A percentile compares a stretch with the other conserved stretches of the same genome.
phyloP scores from a whole-genome alignment of 2,888 invertebrate genomes.

The Pandemis corylana region DNA sequence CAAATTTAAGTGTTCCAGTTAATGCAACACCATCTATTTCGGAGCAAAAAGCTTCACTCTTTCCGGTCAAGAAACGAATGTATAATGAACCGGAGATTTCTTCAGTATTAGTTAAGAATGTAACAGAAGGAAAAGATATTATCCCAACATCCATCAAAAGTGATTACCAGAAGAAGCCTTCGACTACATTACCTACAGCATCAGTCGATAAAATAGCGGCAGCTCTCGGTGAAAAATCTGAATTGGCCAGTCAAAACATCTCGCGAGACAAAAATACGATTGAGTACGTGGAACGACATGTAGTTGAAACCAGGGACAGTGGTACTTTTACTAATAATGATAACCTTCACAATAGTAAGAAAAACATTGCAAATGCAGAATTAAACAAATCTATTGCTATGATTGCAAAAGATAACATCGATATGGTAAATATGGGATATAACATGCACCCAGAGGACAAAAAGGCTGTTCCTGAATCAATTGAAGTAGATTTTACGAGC shows the following conservation, averaged over 20 bases:
- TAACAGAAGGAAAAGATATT: slow-evolving; percentile 58
- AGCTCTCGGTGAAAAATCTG: slow-evolving; percentile 75
- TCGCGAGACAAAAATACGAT: slow-evolving; percentile 63
- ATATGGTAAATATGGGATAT: slow-evolving; percentile 82
- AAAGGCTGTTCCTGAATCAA: slow-evolving; percentile 59
- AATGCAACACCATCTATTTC: slow-evolving; percentile 58
- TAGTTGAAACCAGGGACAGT: slow-evolving; percentile 57
- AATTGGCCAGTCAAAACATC: slow-evolving; percentile 65
- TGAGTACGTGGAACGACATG: slow-evolving; percentile 55
- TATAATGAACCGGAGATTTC: slow-evolving; percentile 82
- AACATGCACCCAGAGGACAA: slow-evolving; percentile 71
- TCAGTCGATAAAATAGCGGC: slow-evolving; percentile 76
- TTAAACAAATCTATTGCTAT: slow-evolving; percentile 58
- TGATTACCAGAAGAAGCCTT: slow-evolving; percentile 63
- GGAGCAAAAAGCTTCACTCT: slow-evolving; percentile 75
- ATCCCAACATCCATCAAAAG: slow-evolving; percentile 54
- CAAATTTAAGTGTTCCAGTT: slow-evolving; percentile 52
- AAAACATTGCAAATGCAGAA: slow-evolving; percentile 55
- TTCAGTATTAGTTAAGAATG: slow-evolving; percentile 61
- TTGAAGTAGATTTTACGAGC: slow-evolving; percentile 57
- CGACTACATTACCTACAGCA: slow-evolving; percentile 53
- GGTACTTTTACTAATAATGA: slow-evolving; percentile 56
- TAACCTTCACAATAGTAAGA: slow-evolving; percentile 58
- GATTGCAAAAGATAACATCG: slow-evolving; percentile 71
- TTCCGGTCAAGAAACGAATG: slow-evolving; percentile 87